A percentile compares a stretch with the other conserved stretches of the same genome.
phyloP scores from a whole-genome alignment of 2,888 invertebrate genomes.

The Limnephilus lunatus region DNA sequence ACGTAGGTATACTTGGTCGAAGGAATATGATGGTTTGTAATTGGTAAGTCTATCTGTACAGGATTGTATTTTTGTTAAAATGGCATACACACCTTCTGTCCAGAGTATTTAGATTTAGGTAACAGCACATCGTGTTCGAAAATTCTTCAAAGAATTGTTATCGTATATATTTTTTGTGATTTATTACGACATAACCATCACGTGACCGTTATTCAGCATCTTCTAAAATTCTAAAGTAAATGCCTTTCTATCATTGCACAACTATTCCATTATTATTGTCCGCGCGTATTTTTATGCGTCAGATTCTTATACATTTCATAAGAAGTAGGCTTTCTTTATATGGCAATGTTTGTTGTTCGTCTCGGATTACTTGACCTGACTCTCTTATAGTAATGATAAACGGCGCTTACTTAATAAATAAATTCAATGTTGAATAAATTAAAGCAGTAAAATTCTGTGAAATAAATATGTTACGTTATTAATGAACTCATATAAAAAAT shows the following conservation, averaged over 20 bases:
- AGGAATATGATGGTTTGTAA: too few species aligned
- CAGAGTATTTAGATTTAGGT: background rate
- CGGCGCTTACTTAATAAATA: background rate
- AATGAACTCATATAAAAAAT: background rate
- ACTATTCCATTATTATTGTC: background rate
- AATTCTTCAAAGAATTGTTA: background rate
- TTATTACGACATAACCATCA: background rate
- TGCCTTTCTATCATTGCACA: background rate
- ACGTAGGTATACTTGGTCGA: too few species aligned
- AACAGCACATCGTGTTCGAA: background rate
- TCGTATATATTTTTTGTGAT: background rate
- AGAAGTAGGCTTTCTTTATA: background rate
- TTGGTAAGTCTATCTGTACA: too few species aligned
- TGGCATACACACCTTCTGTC: too few species aligned
- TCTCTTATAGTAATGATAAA: background rate
- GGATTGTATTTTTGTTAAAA: too few species aligned
- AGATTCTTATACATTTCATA: background rate
- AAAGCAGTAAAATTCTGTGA: background rate
- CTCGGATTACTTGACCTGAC: background rate
- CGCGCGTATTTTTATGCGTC: background rate
- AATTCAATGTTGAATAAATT: background rate
- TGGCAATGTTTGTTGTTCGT: background rate
- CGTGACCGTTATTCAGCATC: background rate
- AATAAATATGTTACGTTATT: background rate
- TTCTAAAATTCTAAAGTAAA: background rate